These are phyloP conservation scores for Talpa occidentalis DNA, from an alignment of 2,113 vertebrate species.

Conservation along the genomic window DNA sequence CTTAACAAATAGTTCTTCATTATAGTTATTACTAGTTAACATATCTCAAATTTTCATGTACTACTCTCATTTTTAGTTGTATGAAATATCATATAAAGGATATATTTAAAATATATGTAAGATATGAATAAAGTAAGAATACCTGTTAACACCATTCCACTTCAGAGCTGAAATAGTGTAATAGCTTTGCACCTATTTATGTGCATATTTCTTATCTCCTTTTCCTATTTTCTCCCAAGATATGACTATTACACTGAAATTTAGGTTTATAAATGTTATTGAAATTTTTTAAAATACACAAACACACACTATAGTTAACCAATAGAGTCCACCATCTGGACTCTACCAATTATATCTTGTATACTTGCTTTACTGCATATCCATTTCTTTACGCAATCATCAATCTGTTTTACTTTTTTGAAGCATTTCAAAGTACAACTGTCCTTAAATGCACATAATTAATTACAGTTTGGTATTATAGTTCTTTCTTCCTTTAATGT, in stretches of 20 bases:
- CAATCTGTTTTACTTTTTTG: not conserved
- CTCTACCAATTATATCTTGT: not conserved
- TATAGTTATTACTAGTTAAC: not conserved
- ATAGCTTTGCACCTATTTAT: not conserved
- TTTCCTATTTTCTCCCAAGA: not conserved
- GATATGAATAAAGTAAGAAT: not conserved
- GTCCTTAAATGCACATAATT: not conserved
- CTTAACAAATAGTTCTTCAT: not conserved
- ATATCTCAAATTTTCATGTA: not conserved
- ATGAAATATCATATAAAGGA: not conserved
- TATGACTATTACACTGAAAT: not conserved
- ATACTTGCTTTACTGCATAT: not conserved
- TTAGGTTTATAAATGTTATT: slow-evolving; percentile 12
- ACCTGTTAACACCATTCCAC: not conserved
- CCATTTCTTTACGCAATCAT: not conserved
- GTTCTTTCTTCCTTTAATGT: not conserved
- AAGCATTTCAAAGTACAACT: not conserved
- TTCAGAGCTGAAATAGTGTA: not conserved
- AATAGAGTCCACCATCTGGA: not conserved
- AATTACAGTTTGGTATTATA: not conserved
- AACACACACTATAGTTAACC: not conserved
- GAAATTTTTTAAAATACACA: not conserved
- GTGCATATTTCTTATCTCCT: not conserved
- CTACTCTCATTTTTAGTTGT: not conserved
- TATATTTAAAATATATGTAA: slow-evolving; percentile 7